Percentiles rank a stretch among this genome's conserved stretches.
phyloP scores from a whole-genome alignment of 2,113 vertebrate species.

The Stictonetta naevosa region DNA sequence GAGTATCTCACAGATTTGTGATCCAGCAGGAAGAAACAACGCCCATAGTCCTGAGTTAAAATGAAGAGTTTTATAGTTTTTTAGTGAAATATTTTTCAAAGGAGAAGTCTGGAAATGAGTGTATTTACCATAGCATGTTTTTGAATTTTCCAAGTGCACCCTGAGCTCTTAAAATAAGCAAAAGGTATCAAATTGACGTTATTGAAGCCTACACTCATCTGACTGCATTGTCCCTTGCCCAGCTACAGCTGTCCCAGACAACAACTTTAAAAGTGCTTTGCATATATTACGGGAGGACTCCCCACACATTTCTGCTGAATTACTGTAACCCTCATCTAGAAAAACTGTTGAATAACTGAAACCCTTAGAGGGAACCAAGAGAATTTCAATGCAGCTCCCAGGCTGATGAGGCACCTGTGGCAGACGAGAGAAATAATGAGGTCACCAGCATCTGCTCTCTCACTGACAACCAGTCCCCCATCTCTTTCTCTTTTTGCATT shows the following conservation, averaged over 20 bases:
- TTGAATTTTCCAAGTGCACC: neutral
- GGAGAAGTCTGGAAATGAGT: neutral
- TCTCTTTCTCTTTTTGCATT: neutral
- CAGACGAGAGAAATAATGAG: neutral
- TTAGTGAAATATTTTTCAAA: neutral
- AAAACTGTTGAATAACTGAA: constrained; percentile 1
- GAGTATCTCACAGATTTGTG: neutral
- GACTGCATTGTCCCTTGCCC: neutral
- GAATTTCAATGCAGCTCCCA: neutral
- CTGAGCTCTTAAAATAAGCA: neutral
- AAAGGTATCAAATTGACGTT: neutral
- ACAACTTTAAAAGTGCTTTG: constrained; percentile 36
- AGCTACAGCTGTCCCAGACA: neutral
- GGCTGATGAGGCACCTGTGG: neutral
- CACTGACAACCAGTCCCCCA: neutral
- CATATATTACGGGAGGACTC: neutral
- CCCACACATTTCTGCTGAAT: neutral
- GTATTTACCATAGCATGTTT: neutral
- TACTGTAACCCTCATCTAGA: constrained; percentile 11
- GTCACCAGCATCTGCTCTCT: neutral
- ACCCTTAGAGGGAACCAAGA: neutral
- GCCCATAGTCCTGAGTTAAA: neutral
- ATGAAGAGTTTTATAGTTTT: too few relatives aligned
- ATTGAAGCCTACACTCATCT: neutral
- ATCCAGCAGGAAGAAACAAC: neutral